Evolutionary conservation across 2,113 vertebrate genomes (phyloP).

Genomic region (Mellivora capensis): DNA sequence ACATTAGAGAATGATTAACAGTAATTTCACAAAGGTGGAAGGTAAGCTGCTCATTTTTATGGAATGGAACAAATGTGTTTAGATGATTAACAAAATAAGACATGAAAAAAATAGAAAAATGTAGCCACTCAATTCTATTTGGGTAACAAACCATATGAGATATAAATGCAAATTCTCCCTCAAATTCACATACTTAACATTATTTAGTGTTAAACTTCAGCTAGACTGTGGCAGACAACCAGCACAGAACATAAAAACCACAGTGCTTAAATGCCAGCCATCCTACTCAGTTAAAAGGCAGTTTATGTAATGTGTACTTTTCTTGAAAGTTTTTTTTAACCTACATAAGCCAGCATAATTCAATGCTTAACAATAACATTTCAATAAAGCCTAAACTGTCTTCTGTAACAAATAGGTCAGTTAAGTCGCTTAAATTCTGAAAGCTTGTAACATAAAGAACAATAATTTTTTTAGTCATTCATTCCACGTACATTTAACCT

Average conservation of each 20-base stretch:
- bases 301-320: constrained; percentile 14
- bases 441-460: background rate
- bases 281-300: constrained; percentile 36
- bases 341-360: background rate
- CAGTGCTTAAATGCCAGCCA: constrained; percentile 21
- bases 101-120: constrained; percentile 67
- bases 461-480: background rate
- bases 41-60: constrained; percentile 77
- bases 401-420: background rate
- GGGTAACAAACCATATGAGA: constrained; percentile 26
- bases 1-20: constrained; percentile 82
- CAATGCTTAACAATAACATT: constrained; percentile 5
- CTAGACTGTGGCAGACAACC: constrained; percentile 12
- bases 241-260: background rate
- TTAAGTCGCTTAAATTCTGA: background rate
- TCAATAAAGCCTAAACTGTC: constrained; percentile 11
- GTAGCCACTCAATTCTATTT: constrained; percentile 21
- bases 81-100: constrained; percentile 77
- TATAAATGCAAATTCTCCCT: background rate
- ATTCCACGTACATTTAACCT: background rate
- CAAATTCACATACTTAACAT: constrained; percentile 40
- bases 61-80: constrained; percentile 78
- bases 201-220: constrained; percentile 53
- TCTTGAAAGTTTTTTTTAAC: constrained; percentile 20
- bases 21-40: constrained; percentile 79